Conservation (phyloP, 2,888 invertebrate genomes). For the Toxonevra muliebris region DNA sequence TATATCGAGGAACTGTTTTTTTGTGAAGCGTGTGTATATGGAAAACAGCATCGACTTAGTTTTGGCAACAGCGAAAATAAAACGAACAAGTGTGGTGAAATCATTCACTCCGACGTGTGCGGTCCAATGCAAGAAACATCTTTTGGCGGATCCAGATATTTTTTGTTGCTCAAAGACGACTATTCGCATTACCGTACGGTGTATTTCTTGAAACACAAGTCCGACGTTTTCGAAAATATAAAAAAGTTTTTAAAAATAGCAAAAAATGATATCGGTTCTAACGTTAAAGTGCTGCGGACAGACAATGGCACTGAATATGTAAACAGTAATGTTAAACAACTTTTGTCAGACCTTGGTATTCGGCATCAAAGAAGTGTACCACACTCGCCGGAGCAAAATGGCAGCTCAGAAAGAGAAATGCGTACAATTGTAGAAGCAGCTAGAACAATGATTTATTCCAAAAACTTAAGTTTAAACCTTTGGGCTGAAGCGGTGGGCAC, state of each 20-base stretch:
- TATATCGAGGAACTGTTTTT: constrained; percentile 32
- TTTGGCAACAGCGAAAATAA: constrained; percentile 35
- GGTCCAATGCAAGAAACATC: constrained; percentile 41
- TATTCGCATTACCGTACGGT: constrained; percentile 37
- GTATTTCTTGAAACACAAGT: constrained; percentile 41
- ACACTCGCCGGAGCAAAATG: constrained; percentile 49
- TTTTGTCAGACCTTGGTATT: constrained; percentile 44
- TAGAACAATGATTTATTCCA: constrained; percentile 41
- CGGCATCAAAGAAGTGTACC: constrained; percentile 36
- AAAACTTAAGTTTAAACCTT: constrained; percentile 43
- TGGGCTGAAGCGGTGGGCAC: constrained; percentile 61
- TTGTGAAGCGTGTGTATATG: constrained; percentile 42
- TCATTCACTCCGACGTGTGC: constrained; percentile 45
- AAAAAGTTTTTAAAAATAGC: constrained; percentile 36
- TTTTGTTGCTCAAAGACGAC: constrained; percentile 41
- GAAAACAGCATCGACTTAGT: constrained; percentile 40
- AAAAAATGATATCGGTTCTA: constrained; percentile 42
- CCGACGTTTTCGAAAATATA: constrained; percentile 32
- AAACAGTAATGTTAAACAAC: constrained; percentile 40
- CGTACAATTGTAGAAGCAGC: constrained; percentile 54
- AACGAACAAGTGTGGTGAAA: constrained; percentile 33
- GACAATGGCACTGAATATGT: constrained; percentile 50
- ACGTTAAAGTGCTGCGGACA: constrained; percentile 42
- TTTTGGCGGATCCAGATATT: constrained; percentile 40
- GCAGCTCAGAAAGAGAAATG: constrained; percentile 54